A percentile compares a stretch with the other conserved stretches of the same genome.
These are phyloP conservation scores for Acleris sparsana DNA, from an alignment of 2,888 invertebrate species.

Conservation along the genomic window DNA sequence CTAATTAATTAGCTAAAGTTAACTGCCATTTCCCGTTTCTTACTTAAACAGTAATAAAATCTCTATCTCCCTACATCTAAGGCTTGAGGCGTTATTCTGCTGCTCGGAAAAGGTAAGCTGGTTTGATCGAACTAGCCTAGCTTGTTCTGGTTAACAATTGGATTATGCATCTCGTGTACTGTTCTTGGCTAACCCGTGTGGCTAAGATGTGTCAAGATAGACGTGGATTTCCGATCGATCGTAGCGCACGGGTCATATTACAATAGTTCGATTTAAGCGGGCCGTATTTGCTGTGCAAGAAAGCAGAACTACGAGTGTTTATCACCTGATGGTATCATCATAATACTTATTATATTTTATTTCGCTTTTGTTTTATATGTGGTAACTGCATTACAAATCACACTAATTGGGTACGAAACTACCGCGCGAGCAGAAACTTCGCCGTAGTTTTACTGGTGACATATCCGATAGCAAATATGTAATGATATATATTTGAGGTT, in stretches of 20 bases:
- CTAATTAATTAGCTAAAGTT: conserved; percentile 34
- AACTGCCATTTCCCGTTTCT: conserved; percentile 25
- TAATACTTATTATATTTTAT: conserved; percentile 12
- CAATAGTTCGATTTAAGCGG: too few relatives aligned
- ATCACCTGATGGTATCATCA: conserved; percentile 16
- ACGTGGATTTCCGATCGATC: too few relatives aligned
- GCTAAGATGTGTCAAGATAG: too few relatives aligned
- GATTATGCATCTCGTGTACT: too few relatives aligned
- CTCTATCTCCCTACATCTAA: conserved; percentile 28
- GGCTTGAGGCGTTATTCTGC: background rate
- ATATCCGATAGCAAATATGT: background rate
- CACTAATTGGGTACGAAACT: conserved; percentile 23
- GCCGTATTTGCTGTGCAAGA: too few relatives aligned
- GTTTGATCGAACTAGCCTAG: too few relatives aligned
- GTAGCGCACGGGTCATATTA: too few relatives aligned
- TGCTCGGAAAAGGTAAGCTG: too few relatives aligned
- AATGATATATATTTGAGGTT: too few relatives aligned
- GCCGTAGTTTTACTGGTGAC: conserved; percentile 15
- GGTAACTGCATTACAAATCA: conserved; percentile 29
- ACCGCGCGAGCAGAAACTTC: background rate
- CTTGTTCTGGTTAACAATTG: too few relatives aligned
- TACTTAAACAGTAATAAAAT: conserved; percentile 32
- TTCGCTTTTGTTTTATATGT: conserved; percentile 22
- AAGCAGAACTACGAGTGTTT: background rate
- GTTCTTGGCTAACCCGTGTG: too few relatives aligned